Base-by-base conservation (phyloP, 92 coral and sea anemone genomes). In the Heliopora coerulea region DNA sequence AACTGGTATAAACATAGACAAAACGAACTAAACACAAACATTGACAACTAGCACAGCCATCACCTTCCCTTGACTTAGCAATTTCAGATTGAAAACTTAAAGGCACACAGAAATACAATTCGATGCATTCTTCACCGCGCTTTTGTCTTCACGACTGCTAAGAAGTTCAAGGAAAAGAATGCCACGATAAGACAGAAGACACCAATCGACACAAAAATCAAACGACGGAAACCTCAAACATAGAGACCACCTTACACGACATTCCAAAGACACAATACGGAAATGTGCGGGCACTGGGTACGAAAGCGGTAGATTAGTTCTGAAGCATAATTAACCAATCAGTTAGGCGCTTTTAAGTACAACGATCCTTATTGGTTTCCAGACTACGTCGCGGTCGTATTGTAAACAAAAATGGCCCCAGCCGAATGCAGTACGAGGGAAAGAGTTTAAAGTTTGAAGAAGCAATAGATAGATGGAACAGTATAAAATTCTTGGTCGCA, bases 401-500 rank as follows among this genome's bases (percentile, higher is more conserved):
- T 37, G 60, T 56, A 68, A 68, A 54, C 75, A 68, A 68, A 68
- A 0, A 68, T n/a, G 46, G 75, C 59, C 59, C 30, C n/a, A n/a
- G 59, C n/a, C 67, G 28, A 39, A n/a, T n/a, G n/a, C n/a, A n/a
- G n/a, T n/a, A n/a, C n/a, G n/a, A n/a, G n/a, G 64, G 24, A 67
- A 41, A 23, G 15, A 3, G 8, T 56, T 56, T 23, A 17, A 4
- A 14, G 9, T 56, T 56, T 28, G 61, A 23, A 3, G 23, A 56
- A 56, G 18, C 11, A 3, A 13, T 17, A 27, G 62, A 27, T 52
- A 52, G n/a, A 82, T 82, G 86, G 96, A 91, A 32, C 98, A 90
- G 72, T 93, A 93, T 65, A 93, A 91, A 57, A 93, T 93, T 54
- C 96, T 93, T 72, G 98, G 98, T 10, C 85, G 96, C 31, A 93